Percentiles rank a stretch among this genome's conserved stretches.
These are phyloP conservation scores for Archocentrus centrarchus DNA, from an alignment of 2,113 vertebrate species.

Conservation along the genomic window DNA sequence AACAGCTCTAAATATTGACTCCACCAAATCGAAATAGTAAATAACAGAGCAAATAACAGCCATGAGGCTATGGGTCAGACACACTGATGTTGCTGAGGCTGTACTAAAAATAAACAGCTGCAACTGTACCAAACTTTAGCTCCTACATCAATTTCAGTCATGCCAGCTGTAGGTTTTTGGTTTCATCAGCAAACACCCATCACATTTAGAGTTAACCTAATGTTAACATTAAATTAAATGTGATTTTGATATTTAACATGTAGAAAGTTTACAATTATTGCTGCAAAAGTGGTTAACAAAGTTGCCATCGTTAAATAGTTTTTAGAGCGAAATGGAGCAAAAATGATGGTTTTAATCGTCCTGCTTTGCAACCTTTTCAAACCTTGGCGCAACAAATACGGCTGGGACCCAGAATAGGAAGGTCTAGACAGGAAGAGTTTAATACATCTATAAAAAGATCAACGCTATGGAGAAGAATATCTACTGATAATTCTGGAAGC, in stretches of 20 bases:
- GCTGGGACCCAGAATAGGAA: no score
- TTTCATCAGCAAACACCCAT: no score
- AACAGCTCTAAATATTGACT: accelerated
- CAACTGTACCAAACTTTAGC: no score
- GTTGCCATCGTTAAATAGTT: accelerated
- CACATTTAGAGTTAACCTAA: neutral
- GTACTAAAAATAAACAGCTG: no score
- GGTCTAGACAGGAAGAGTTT: no score
- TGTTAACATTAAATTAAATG: neutral
- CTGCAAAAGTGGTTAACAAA: neutral
- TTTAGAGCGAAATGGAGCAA: neutral
- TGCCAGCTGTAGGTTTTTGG: neutral
- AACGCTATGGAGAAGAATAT: neutral
- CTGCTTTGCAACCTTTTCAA: neutral
- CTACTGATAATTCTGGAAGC: neutral
- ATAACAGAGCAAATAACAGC: neutral
- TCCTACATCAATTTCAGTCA: neutral
- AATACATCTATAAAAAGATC: no score
- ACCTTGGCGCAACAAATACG: neutral
- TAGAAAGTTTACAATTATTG: no score
- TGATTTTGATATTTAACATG: no score
- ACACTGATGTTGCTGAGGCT: no score
- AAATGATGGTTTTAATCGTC: neutral
- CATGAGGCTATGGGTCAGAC: neutral
- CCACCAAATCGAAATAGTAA: neutral